Conservation (phyloP, 2,888 invertebrate species). For the Eupithecia centaureata region DNA sequence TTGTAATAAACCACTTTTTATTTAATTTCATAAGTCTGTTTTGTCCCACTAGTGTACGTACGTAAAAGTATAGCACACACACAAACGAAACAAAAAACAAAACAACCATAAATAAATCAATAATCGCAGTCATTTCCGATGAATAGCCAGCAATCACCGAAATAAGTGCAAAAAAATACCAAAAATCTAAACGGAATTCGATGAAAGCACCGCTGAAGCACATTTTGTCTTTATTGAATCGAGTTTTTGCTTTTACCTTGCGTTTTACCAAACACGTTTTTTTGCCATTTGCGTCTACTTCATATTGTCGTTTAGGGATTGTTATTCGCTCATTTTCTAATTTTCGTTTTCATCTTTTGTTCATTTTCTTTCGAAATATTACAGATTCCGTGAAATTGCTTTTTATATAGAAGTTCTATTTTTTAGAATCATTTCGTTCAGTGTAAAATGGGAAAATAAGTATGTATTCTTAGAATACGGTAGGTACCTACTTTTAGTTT, state of each 20-base stretch:
- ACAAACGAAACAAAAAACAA: no score
- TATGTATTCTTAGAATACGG: no score
- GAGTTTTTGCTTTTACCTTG: neutral
- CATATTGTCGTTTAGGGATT: neutral
- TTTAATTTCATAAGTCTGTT: neutral
- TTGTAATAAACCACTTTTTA: no score
- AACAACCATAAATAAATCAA: neutral
- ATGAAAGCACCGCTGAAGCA: neutral
- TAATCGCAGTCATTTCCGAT: neutral
- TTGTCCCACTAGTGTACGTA: neutral
- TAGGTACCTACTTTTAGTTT: no score
- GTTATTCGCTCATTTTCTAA: neutral
- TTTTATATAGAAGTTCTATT: neutral
- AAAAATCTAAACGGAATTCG: neutral
- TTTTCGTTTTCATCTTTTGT: neutral
- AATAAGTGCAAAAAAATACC: neutral
- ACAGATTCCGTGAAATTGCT: constrained; percentile 1
- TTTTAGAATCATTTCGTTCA: no score
- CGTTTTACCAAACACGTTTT: neutral
- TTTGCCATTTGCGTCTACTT: neutral
- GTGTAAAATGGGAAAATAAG: no score
- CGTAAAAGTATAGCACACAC: no score
- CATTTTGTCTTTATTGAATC: neutral
- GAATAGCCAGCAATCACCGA: no score
- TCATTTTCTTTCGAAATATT: neutral